These are phyloP conservation scores for Phodopus roborovskii DNA, from an alignment of 2,113 vertebrate species.

Conservation along the genomic window DNA sequence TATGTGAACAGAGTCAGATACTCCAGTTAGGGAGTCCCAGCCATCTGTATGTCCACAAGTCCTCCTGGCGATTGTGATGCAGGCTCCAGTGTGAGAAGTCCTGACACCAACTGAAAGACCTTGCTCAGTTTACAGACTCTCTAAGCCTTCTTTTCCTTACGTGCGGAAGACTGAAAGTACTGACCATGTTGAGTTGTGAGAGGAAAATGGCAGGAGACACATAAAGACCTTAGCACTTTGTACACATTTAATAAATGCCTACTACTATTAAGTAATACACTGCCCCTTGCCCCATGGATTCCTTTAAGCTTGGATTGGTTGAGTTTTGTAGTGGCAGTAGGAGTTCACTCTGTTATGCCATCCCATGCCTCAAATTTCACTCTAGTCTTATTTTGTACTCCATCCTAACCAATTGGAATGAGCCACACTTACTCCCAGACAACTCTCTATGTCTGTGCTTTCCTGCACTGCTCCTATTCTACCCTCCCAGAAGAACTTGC, in stretches of 20 bases:
- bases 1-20: background rate
- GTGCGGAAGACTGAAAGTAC: slow-evolving; percentile 14
- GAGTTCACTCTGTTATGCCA: background rate
- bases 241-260: background rate
- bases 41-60: background rate
- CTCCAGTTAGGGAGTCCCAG: background rate
- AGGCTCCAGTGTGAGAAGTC: background rate
- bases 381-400: slow-evolving; percentile 12
- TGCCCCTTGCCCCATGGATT: background rate
- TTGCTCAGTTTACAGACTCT: background rate
- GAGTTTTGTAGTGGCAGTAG: background rate
- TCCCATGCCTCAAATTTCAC: background rate
- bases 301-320: background rate
- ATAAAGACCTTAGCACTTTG: background rate
- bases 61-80: background rate
- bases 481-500: background rate
- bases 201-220: slow-evolving; percentile 13
- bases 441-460: background rate
- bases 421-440: background rate
- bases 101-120: background rate
- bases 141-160: slow-evolving; percentile 8
- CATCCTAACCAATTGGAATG: background rate
- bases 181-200: background rate
- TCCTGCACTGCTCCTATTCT: background rate
- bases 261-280: background rate